phyloP scores from a whole-genome alignment of 2,797 vertebrate genomes.

The Sciurus vulgaris region DNA sequence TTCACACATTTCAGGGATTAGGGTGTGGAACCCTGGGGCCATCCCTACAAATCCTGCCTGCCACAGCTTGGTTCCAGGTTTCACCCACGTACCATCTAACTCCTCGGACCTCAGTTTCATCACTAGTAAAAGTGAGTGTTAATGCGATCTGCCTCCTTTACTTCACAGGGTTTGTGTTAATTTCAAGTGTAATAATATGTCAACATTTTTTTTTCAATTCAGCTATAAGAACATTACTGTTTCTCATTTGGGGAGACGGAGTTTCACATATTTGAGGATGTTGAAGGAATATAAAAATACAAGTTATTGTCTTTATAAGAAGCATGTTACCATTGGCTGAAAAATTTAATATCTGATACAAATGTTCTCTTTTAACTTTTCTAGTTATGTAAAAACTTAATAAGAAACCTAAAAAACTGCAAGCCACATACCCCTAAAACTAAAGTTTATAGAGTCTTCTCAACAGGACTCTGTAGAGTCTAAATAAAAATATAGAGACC shows the following conservation, averaged over 20 bases:
- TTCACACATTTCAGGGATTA: background rate
- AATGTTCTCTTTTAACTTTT: constrained; percentile 29
- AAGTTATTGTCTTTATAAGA: background rate
- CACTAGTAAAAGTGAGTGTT: background rate
- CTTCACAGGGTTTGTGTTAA: background rate
- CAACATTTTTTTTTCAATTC: background rate
- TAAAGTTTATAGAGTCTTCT: background rate
- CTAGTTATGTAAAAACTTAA: background rate
- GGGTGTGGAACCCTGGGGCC: background rate
- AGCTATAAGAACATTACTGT: background rate
- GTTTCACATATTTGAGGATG: background rate
- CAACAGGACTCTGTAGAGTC: background rate
- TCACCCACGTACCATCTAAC: background rate
- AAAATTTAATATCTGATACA: constrained; percentile 23
- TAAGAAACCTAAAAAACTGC: background rate
- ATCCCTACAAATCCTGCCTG: constrained; percentile 21
- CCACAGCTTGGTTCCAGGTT: background rate
- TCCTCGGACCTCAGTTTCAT: background rate
- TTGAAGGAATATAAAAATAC: background rate
- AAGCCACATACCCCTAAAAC: background rate
- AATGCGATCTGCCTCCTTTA: background rate
- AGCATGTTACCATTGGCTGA: background rate
- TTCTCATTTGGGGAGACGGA: background rate
- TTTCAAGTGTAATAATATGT: background rate
- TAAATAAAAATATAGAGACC: background rate